Evolutionary conservation across 35 echinoderm and acorn worm genomes (phyloP).

Genomic region (Ptychodera flava): DNA sequence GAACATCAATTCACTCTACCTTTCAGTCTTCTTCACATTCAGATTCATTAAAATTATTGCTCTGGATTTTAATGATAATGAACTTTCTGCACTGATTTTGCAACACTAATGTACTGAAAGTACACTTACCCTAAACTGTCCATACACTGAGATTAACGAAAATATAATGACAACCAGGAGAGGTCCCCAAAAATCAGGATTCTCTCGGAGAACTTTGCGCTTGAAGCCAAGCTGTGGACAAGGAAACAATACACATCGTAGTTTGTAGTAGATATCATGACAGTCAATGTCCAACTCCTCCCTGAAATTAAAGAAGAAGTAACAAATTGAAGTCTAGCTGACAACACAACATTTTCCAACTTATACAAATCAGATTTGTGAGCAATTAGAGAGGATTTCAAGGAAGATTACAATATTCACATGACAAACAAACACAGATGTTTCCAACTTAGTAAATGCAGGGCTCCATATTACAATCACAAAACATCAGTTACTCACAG

Average conservation of each 20-base stretch:
- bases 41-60: no score
- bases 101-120: no score
- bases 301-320: slow-evolving; percentile 32
- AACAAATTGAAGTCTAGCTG: no score
- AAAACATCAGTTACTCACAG: background rate
- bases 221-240: slow-evolving; percentile 85
- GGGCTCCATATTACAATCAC: background rate
- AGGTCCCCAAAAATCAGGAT: slow-evolving; percentile 95
- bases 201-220: slow-evolving; percentile 75
- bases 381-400: background rate
- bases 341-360: no score
- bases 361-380: no score
- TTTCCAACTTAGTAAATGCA: background rate
- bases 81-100: no score
- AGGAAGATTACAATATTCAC: background rate
- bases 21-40: no score
- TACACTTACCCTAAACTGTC: slow-evolving; percentile 94
- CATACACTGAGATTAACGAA: slow-evolving; percentile 83
- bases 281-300: slow-evolving; percentile 94
- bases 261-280: slow-evolving; percentile 95
- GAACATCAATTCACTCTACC: no score
- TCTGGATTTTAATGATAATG: no score
- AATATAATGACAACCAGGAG: slow-evolving; percentile 86
- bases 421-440: background rate
- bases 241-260: slow-evolving; percentile 88